Percentiles rank a stretch among this genome's conserved stretches.
These are phyloP conservation scores for Diplodus puntazzo DNA, from an alignment of 2,797 vertebrate genomes.

Conservation along the genomic window DNA sequence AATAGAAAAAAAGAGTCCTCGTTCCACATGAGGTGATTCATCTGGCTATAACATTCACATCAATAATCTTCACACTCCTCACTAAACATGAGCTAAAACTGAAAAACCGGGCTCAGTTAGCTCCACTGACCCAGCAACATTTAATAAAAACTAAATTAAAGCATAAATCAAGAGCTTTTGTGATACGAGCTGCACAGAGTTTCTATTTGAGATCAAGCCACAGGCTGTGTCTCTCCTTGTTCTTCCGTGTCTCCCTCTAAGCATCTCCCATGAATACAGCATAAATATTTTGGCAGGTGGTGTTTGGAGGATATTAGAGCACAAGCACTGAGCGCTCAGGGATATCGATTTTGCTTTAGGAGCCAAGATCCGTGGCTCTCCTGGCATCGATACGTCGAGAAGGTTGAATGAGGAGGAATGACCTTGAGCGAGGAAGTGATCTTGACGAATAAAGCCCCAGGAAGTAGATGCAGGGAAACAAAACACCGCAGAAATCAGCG, in stretches of 20 bases:
- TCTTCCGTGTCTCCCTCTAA: conserved; percentile 46
- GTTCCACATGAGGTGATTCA: conserved; percentile 50
- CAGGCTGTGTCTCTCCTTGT: conserved; percentile 30
- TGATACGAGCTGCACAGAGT: conserved; percentile 2
- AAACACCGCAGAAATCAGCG: conserved; percentile 49
- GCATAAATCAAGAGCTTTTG: conserved; percentile 42
- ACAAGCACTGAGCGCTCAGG: conserved; percentile 58
- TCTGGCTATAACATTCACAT: conserved; percentile 36
- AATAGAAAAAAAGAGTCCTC: conserved; percentile 8
- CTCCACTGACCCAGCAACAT: conserved; percentile 11
- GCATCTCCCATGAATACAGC: conserved; percentile 68
- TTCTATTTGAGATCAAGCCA: conserved; percentile 24
- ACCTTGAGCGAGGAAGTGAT: conserved; percentile 77
- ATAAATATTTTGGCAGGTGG: conserved; percentile 82
- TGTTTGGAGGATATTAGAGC: conserved; percentile 78
- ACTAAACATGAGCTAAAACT: conserved; percentile 6
- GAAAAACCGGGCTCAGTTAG: conserved; percentile 9
- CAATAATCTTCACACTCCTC: conserved; percentile 47
- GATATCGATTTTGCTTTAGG: conserved; percentile 78
- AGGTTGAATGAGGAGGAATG: conserved; percentile 56
- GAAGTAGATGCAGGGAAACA: conserved; percentile 61
- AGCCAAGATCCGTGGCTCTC: conserved; percentile 68
- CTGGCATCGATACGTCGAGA: conserved; percentile 66
- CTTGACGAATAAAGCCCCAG: conserved; percentile 66
- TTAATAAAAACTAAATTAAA: conserved; percentile 34